phyloP scores from a whole-genome alignment of 2,113 vertebrate genomes.

The Orientallactaga bullata region DNA sequence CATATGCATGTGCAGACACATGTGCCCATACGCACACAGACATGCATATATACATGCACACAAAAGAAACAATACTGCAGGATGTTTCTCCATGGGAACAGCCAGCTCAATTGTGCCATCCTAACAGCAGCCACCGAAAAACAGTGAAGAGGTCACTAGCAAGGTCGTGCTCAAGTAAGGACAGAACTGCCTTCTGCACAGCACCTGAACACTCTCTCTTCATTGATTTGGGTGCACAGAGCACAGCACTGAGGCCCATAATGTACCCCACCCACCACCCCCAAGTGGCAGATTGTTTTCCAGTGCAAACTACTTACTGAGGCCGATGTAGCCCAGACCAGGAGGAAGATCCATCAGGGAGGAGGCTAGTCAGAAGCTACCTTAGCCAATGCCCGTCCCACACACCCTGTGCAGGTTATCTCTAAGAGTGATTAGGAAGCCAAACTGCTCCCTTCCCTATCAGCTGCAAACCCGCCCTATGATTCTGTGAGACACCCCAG shows the following conservation, averaged over 20 bases:
- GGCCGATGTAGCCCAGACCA: neutral
- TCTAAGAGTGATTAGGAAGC: conserved; percentile 54
- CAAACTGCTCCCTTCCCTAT: conserved; percentile 51
- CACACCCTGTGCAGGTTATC: conserved; percentile 36
- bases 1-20: too few relatives aligned
- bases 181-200: neutral
- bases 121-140: neutral
- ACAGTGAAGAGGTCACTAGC: neutral
- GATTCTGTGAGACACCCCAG: conserved; percentile 66
- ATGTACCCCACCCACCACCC: too few relatives aligned
- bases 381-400: neutral
- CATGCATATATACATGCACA: too few relatives aligned
- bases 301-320: neutral
- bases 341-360: neutral
- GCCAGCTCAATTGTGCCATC: neutral
- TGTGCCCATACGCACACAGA: too few relatives aligned
- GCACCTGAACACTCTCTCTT: neutral
- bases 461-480: conserved; percentile 26
- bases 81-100: neutral
- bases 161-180: neutral
- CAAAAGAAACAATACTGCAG: neutral
- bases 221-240: neutral
- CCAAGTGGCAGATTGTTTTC: neutral
- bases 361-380: neutral
- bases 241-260: neutral